These are phyloP conservation scores for Nemotelus nigrinus DNA, from an alignment of 2,888 invertebrate species.

Conservation along the genomic window DNA sequence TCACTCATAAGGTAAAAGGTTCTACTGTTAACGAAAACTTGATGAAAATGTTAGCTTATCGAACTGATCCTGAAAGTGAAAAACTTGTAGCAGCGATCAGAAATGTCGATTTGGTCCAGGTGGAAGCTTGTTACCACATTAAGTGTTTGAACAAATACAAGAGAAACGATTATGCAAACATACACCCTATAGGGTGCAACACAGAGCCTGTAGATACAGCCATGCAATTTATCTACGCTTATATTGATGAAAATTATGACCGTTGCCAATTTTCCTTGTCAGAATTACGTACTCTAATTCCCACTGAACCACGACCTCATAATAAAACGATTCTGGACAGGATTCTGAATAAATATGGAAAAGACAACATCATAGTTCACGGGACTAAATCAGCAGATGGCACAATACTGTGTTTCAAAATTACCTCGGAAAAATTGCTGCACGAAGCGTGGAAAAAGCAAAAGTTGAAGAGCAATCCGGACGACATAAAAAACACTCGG, in stretches of 20 bases:
- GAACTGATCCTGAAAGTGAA: neutral
- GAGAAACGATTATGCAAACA: neutral
- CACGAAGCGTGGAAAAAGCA: neutral
- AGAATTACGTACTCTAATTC: neutral
- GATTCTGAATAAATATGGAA: no score
- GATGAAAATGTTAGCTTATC: neutral
- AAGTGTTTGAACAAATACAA: neutral
- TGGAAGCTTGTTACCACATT: neutral
- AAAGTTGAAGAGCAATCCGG: neutral
- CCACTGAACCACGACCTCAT: neutral
- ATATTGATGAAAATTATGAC: constrained; percentile 1
- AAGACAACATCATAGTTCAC: neutral
- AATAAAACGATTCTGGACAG: neutral
- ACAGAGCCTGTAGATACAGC: neutral
- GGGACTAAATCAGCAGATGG: neutral
- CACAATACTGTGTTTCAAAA: neutral
- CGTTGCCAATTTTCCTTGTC: neutral
- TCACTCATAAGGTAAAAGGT: neutral
- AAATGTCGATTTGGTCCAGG: neutral
- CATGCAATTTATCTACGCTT: neutral
- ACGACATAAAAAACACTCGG: no score
- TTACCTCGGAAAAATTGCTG: neutral
- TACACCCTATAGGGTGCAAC: neutral
- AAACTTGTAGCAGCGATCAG: neutral
- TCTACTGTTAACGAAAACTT: no score